Evolutionary conservation across 1,140 invertebrate genomes (phyloP), one percentile per base, ranked within the genome.

Genomic region (Babylonia areolata): DNA sequence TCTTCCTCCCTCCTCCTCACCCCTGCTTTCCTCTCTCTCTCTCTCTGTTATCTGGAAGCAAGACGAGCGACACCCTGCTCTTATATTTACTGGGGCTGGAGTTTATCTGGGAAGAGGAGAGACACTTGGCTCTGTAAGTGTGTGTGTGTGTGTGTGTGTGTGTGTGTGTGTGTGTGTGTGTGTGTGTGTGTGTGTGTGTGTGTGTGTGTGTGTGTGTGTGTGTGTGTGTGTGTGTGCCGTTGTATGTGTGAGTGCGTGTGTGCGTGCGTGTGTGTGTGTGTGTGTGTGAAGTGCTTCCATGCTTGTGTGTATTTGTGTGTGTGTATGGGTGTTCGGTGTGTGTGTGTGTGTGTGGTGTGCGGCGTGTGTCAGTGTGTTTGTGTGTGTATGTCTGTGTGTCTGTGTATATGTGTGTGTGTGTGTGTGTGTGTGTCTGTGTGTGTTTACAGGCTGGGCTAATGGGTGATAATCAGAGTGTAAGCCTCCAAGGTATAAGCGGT

Each of bases 111-210:
- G n/a, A n/a, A n/a, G n/a, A n/a, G n/a, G n/a, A n/a, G n/a, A n/a
- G n/a, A n/a, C n/a, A n/a, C n/a, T n/a, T n/a, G n/a, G n/a, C 5
- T 46, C 5, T 46, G 42, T 46, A 15, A 46, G 42, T 46, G 42
- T 46, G 42, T n/a, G 15, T 75, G 20, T 31, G n/a, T 75, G n/a
- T 35, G 28, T 75, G n/a, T n/a, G n/a, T n/a, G n/a, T n/a, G 73
- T 75, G 73, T 75, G 73, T 75, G 73, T 23, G 73, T 35, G 33
- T 35, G 73, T 35, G 73, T 77, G n/a, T 77, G 73, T 77, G 73
- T 77, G 33, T 33, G 73, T 77, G 73, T 77, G 3, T 77, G 73
- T 35, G 73, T 77, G 73, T 77, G 73, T 77, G 73, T 75, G 73
- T 77, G 1, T 77, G 33, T 33, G 73, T 35, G 73, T 35, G 33